phyloP scores from a whole-genome alignment of 2,888 invertebrate genomes.

The Antheraea yamamai region DNA sequence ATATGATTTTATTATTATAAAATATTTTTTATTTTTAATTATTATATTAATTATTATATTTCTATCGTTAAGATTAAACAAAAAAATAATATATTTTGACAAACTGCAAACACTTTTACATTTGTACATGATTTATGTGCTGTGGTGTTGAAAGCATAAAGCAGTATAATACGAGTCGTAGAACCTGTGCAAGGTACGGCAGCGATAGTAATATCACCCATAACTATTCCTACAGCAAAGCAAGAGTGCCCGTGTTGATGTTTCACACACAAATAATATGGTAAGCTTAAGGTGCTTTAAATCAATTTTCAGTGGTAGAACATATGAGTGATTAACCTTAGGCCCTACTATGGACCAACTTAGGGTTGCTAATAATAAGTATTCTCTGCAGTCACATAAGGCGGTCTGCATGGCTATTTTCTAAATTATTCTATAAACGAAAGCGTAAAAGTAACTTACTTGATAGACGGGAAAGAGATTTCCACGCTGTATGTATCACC shows the following conservation, averaged over 20 bases:
- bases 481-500: slow-evolving; percentile 95
- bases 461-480: slow-evolving; percentile 95
- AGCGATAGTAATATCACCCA: background rate
- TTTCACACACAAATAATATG: background rate
- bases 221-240: background rate
- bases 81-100: background rate
- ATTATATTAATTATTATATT: too few species aligned
- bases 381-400: too few species aligned
- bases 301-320: background rate
- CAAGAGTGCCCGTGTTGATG: background rate
- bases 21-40: too few species aligned
- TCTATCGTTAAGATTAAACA: background rate
- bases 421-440: background rate
- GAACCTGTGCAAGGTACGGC: background rate
- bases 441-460: slow-evolving; percentile 85
- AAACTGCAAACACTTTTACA: background rate
- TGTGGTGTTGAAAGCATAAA: background rate
- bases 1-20: background rate
- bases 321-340: too few species aligned
- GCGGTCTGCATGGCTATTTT: background rate
- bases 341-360: too few species aligned
- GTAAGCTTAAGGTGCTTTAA: background rate
- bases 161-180: background rate
- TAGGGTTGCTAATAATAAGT: too few species aligned
- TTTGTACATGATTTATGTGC: background rate